Conservation (phyloP, 2,113 vertebrate genomes). For the Oryctolagus cuniculus region mOryCun1.1 NC_091433.1:37411001-37411500, state of each 20-base stretch:
- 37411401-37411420: neutral
- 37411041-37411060: conserved; percentile 6
- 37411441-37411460: neutral
- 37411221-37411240: neutral
- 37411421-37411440: neutral
- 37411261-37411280: neutral
- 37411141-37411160: neutral
- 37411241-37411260: neutral
- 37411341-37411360: neutral
- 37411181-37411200: neutral
- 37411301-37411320: neutral
- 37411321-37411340: neutral
- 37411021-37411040: neutral
- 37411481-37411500: neutral
- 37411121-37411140: neutral
- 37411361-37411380: neutral
- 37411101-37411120: neutral
- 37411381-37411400: neutral
- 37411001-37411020: neutral
- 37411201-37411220: neutral
- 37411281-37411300: neutral
- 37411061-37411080: neutral
- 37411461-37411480: neutral
- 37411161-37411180: neutral
- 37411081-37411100: neutral